Conservation (phyloP, 2,888 invertebrate species). For the Serrognathus titanus region DNA sequence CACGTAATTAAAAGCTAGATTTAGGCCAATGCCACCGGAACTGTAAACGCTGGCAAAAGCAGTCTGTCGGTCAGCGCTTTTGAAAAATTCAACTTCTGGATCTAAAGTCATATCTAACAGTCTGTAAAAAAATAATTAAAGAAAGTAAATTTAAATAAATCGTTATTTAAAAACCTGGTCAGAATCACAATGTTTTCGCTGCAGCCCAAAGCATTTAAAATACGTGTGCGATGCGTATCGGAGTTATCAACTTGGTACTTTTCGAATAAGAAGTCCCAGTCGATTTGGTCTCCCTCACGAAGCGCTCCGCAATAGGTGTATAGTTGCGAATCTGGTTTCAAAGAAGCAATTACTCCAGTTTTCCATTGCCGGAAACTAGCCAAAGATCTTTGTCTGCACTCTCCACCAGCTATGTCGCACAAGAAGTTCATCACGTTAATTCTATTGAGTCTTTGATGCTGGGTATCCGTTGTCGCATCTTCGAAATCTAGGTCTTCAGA, state of each 20-base stretch:
- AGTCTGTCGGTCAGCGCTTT: conserved; percentile 1
- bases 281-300: not conserved
- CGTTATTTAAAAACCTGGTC: not conserved
- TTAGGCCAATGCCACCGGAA: conserved; percentile 1
- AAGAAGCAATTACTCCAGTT: not conserved
- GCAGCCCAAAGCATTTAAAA: conserved; percentile 6
- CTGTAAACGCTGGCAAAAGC: conserved; percentile 8
- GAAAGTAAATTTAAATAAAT: too few species aligned
- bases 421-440: conserved; percentile 21
- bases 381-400: conserved; percentile 31
- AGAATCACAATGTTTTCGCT: not conserved
- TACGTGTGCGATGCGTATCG: not conserved
- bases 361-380: not conserved
- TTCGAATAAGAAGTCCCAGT: not conserved
- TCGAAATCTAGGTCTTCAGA: conserved; percentile 3
- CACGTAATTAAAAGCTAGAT: conserved; percentile 1
- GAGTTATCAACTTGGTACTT: conserved; percentile 1
- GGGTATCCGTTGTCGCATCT: conserved; percentile 1
- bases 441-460: conserved; percentile 41
- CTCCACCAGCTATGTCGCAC: conserved; percentile 41
- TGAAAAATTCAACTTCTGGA: not conserved
- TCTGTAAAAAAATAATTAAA: not conserved
- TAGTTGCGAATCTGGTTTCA: conserved; percentile 4
- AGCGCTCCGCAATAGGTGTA: conserved; percentile 9
- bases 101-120: conserved; percentile 1